Percentiles rank a stretch among this genome's conserved stretches.
Conservation (phyloP, 2,113 vertebrate genomes). For the Gymnorhina tibicen region DNA sequence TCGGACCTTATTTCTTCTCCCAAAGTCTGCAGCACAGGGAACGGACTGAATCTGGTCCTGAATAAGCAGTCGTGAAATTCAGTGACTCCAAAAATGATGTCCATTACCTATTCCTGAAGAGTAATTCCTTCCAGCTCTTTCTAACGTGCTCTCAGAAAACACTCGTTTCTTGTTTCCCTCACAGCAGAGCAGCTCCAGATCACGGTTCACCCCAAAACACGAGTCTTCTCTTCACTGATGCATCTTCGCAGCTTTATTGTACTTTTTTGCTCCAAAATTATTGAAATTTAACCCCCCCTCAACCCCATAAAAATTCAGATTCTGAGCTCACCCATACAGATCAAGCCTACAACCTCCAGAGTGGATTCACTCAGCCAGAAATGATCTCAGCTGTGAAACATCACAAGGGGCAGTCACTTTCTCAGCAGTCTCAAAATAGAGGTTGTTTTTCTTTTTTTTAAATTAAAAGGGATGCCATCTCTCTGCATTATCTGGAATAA, state of each 20-base stretch:
- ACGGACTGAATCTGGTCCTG: not conserved
- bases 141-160: not conserved
- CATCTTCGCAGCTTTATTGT: not conserved
- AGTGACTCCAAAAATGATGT: not conserved
- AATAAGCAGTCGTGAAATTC: not conserved
- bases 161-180: not conserved
- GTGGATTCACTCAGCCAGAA: slow-evolving; percentile 15
- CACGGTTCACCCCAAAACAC: not conserved
- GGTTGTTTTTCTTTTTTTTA: not conserved
- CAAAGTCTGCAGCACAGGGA: not conserved
- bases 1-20: not conserved
- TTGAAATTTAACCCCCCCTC: not conserved
- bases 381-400: slow-evolving; percentile 44
- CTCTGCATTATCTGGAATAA: not conserved
- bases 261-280: not conserved
- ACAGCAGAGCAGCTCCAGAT: not conserved
- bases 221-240: not conserved
- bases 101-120: not conserved
- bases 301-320: not conserved
- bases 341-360: not conserved
- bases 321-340: not conserved
- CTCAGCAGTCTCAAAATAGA: slow-evolving; percentile 35
- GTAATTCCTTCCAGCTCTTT: not conserved
- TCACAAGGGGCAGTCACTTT: slow-evolving; percentile 34
- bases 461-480: not conserved